Conservation (phyloP, 2,888 invertebrate species). For the Chymomyza caudatula region DNA sequence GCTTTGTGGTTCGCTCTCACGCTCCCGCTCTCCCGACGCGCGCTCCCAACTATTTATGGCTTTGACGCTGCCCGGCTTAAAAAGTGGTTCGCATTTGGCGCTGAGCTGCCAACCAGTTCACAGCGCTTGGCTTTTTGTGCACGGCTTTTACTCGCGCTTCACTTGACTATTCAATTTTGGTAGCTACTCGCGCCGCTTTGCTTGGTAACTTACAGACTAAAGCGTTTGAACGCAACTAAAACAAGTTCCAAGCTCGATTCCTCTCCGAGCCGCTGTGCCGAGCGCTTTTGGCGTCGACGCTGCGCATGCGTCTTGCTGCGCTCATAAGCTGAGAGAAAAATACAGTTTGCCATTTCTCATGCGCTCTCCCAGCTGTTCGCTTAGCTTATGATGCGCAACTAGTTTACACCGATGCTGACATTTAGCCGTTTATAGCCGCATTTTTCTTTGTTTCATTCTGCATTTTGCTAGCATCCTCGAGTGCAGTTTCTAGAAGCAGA, state of each 20-base stretch:
- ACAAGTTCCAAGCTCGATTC: slow-evolving; percentile 51
- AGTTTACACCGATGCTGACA: neutral
- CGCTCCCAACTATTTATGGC: slow-evolving; percentile 1
- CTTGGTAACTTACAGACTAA: slow-evolving; percentile 68
- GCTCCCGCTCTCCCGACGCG: slow-evolving; percentile 48
- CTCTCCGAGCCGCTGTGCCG: slow-evolving; percentile 45
- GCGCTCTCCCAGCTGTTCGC: neutral
- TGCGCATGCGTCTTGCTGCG: neutral
- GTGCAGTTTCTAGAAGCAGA: neutral
- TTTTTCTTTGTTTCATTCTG: neutral
- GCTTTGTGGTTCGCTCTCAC: slow-evolving; percentile 1
- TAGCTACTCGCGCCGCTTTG: slow-evolving; percentile 46
- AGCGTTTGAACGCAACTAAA: slow-evolving; percentile 72
- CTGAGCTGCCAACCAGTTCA: slow-evolving; percentile 37
- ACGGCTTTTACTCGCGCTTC: neutral
- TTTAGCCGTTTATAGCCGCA: neutral
- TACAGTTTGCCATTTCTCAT: neutral
- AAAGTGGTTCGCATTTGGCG: slow-evolving; percentile 56
- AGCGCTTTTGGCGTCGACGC: neutral
- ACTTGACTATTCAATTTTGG: neutral
- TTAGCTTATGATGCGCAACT: neutral
- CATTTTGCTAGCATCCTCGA: neutral
- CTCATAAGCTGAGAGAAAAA: neutral
- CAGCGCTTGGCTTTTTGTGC: slow-evolving; percentile 23
- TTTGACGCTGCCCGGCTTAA: slow-evolving; percentile 24